Evolutionary conservation across 2,888 invertebrate genomes (phyloP).

Genomic region (Notocelia uddmanniana): DNA sequence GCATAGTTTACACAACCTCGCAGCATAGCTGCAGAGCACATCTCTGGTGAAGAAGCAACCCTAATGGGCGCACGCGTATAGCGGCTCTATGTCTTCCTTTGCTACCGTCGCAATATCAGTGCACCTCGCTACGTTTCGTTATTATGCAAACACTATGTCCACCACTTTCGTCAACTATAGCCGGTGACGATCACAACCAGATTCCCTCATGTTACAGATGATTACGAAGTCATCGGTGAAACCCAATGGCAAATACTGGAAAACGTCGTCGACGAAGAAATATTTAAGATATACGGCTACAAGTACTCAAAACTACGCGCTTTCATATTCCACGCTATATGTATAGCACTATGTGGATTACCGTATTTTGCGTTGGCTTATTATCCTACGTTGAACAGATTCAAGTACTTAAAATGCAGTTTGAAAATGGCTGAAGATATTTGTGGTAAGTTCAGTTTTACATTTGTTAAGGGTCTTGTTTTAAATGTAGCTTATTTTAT

Average conservation of each 20-base stretch:
- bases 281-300: constrained; percentile 83
- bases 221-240: constrained; percentile 86
- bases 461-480: too few relatives aligned
- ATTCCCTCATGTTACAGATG: constrained; percentile 71
- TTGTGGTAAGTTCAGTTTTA: constrained; percentile 75
- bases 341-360: constrained; percentile 81
- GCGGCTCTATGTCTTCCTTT: too few relatives aligned
- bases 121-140: too few relatives aligned
- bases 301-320: constrained; percentile 75
- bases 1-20: too few relatives aligned
- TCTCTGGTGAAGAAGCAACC: too few relatives aligned
- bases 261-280: constrained; percentile 78
- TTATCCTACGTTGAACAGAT: constrained; percentile 83
- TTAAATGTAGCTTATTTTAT: too few relatives aligned
- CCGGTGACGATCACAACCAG: constrained; percentile 55
- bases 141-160: constrained; percentile 34
- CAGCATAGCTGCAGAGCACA: too few relatives aligned
- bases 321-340: constrained; percentile 79
- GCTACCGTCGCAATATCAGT: too few relatives aligned
- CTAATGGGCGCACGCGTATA: too few relatives aligned
- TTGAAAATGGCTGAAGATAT: constrained; percentile 84
- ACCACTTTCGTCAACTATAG: constrained; percentile 58
- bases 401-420: constrained; percentile 84
- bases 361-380: constrained; percentile 86
- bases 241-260: constrained; percentile 83